Percentiles rank a stretch among this genome's conserved stretches.
Evolutionary conservation across 2,888 invertebrate genomes (phyloP).

Genomic region (Thymelicus acteon): DNA sequence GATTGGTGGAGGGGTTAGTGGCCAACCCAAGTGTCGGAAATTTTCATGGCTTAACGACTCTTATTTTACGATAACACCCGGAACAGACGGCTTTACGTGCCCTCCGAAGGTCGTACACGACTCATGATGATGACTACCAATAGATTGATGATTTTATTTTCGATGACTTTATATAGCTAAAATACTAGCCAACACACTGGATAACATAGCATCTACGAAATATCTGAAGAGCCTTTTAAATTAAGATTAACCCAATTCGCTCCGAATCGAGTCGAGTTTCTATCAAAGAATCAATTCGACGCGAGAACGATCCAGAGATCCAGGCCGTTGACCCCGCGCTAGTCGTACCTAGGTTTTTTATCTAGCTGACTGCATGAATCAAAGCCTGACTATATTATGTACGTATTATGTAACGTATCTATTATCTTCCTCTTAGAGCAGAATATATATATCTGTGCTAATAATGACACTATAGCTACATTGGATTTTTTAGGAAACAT

Average conservation of each 20-base stretch:
- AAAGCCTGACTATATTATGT: not conserved
- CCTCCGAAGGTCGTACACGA: too few species aligned
- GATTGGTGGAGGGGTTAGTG: too few species aligned
- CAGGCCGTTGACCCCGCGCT: slow-evolving; percentile 30
- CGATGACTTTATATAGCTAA: slow-evolving; percentile 9
- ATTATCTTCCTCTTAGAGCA: not conserved
- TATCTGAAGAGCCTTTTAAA: slow-evolving; percentile 46
- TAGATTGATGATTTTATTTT: slow-evolving; percentile 6
- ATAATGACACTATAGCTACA: too few species aligned
- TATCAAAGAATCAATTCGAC: slow-evolving; percentile 73
- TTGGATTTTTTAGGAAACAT: too few species aligned
- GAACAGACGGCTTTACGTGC: too few species aligned
- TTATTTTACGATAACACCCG: too few species aligned
- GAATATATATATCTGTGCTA: not conserved
- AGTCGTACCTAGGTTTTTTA: slow-evolving; percentile 32
- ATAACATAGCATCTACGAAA: slow-evolving; percentile 18
- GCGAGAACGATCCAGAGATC: slow-evolving; percentile 41
- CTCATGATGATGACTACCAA: slow-evolving; percentile 1
- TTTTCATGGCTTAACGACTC: too few species aligned
- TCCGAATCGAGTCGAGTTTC: slow-evolving; percentile 53
- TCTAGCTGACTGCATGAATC: slow-evolving; percentile 8
- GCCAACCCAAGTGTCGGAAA: too few species aligned
- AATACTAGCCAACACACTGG: slow-evolving; percentile 4
- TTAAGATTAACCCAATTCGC: slow-evolving; percentile 52
- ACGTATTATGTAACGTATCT: not conserved